These are phyloP conservation scores for Thunnus thynnus DNA, from an alignment of 2,113 vertebrate species.

Conservation along the genomic window DNA sequence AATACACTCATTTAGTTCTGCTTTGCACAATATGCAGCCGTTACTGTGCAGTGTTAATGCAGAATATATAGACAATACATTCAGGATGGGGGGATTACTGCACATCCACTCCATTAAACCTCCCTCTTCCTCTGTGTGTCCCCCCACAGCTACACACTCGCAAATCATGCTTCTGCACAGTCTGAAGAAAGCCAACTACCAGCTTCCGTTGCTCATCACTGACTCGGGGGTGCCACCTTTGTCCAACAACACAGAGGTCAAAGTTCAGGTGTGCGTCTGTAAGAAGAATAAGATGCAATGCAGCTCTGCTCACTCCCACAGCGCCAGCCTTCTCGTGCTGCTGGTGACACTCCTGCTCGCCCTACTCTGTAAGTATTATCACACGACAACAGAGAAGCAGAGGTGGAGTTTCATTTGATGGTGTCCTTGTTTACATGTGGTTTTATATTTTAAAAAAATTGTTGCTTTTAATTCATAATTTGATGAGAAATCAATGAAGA, in stretches of 20 bases:
- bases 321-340: slow-evolving; percentile 81
- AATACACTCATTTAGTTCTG: slow-evolving; percentile 19
- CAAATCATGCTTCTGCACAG: slow-evolving; percentile 94
- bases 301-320: slow-evolving; percentile 86
- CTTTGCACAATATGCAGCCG: slow-evolving; percentile 12
- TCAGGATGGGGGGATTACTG: background rate
- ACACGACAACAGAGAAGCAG: background rate
- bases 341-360: slow-evolving; percentile 75
- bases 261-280: slow-evolving; percentile 97
- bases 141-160: slow-evolving; percentile 89
- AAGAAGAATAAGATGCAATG: slow-evolving; percentile 97
- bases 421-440: background rate
- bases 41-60: background rate
- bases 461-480: background rate
- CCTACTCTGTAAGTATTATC: slow-evolving; percentile 75
- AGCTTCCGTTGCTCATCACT: slow-evolving; percentile 94
- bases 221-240: slow-evolving; percentile 95
- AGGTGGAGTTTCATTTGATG: background rate
- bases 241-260: slow-evolving; percentile 94
- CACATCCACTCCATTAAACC: background rate
- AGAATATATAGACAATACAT: background rate
- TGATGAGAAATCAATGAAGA: background rate
- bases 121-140: slow-evolving; percentile 16
- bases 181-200: slow-evolving; percentile 97
- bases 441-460: background rate